These are phyloP conservation scores for Micrastur ruficollis DNA, from an alignment of 2,797 vertebrate species.

Conservation along the genomic window DNA sequence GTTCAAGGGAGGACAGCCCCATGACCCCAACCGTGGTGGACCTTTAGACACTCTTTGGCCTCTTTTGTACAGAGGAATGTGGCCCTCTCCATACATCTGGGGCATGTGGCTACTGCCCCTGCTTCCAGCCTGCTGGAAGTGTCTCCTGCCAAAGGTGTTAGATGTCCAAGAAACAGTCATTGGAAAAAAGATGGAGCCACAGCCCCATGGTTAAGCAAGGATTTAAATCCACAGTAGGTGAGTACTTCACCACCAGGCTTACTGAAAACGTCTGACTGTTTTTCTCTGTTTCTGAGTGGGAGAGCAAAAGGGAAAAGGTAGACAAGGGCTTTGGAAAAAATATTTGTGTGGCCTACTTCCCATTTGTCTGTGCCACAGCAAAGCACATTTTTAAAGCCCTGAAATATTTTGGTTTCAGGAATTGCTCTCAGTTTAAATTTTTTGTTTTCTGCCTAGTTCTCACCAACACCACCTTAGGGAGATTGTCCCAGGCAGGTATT, in stretches of 20 bases:
- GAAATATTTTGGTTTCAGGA: not conserved
- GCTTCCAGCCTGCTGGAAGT: not conserved
- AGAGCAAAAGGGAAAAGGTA: not conserved
- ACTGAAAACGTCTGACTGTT: not conserved
- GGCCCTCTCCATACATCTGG: not conserved
- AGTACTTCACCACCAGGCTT: not conserved
- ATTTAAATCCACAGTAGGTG: not conserved
- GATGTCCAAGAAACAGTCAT: not conserved
- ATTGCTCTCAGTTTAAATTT: not conserved
- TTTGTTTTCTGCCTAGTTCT: not conserved
- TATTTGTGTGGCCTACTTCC: not conserved
- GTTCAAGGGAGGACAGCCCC: not conserved
- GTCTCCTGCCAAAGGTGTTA: not conserved
- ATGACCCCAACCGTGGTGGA: fast-evolving
- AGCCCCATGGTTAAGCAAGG: not conserved
- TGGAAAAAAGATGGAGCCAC: not conserved
- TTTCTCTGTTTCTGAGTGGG: not conserved
- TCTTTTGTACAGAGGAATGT: not conserved
- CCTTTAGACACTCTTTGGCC: not conserved
- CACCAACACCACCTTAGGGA: not conserved
- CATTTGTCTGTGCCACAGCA: not conserved
- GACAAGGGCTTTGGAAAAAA: not conserved
- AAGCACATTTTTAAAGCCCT: not conserved
- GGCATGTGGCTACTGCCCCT: not conserved
- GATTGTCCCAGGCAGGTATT: not conserved